Evolutionary conservation across 2,888 invertebrate species (phyloP).

Genomic region (Caenorhabditis angaria): DNA sequence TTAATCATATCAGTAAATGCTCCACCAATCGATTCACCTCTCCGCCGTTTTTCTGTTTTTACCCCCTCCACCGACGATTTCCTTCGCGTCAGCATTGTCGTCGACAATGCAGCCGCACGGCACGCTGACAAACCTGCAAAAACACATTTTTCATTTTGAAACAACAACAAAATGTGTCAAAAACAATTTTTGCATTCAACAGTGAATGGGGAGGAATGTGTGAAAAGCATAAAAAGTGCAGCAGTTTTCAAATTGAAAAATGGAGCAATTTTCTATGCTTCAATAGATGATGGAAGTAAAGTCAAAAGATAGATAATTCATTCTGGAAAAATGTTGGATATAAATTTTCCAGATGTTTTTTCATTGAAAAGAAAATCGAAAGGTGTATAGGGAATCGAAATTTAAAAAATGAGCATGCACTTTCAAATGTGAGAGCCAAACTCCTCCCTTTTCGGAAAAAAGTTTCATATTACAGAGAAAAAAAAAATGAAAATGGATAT

Average conservation of each 20-base stretch:
- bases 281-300: too few species aligned
- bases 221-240: too few species aligned
- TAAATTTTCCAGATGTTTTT: background rate
- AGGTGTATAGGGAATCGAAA: background rate
- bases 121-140: constrained; percentile 53
- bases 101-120: constrained; percentile 69
- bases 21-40: constrained; percentile 50
- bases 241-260: too few species aligned
- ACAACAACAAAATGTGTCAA: too few species aligned
- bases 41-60: constrained; percentile 36
- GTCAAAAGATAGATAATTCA: too few species aligned
- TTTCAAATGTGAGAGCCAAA: background rate
- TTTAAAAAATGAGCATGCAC: background rate
- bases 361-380: background rate
- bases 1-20: constrained; percentile 61
- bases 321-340: too few species aligned
- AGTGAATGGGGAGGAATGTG: too few species aligned
- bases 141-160: too few species aligned
- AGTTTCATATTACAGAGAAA: background rate
- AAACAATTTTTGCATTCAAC: too few species aligned
- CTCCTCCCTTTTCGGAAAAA: background rate
- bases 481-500: background rate
- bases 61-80: constrained; percentile 56
- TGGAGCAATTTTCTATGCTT: too few species aligned
- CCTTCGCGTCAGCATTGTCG: constrained; percentile 69